Base-by-base conservation (phyloP, 2,797 vertebrate genomes). In the Picus viridis region DNA sequence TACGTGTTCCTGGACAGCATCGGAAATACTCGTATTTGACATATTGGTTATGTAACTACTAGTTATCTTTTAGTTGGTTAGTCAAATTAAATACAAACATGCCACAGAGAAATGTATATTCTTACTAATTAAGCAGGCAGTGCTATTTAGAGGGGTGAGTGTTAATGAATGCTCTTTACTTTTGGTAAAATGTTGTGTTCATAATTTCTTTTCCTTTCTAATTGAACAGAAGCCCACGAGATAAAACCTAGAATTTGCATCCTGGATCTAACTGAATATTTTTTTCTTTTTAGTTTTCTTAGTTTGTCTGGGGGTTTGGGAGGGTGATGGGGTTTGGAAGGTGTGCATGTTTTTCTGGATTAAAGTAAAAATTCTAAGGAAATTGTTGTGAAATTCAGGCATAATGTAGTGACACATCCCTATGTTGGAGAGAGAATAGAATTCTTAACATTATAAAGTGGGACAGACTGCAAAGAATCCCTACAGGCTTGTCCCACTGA, bases 371-470 rank as follows among this genome's bases (percentile, higher is more conserved):
- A 56, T 30, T 34, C 32, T 41, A 78, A 57, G 11, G 3, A 86
- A 81, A 67, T 88, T 75, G 9, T 91, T 91, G 77, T 86, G 57
- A 93, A 95, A 86, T 39, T 72, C 34, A 59, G 16, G 47, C 3
- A 5, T 67, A 78, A 18, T 85, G 13, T 51, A 9, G 5, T 1
- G 2, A 26, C 64, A 30, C 5, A 22, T 16, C 3, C 5, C 9
- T 39, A 1, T 47, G 24, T 24, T 39, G 49, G 56, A 59, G n/a
- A 41, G 22, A 79, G 43, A 79, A 75, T 34, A 22, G 78, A 83
- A 62, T 74, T 74, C 24, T 91, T 41, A 89, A 64, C 12, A 72
- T 36, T 63, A 89, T 92, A 78, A 94, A 96, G 54, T n/a, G 27
- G 27, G 16, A 84, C 51, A 83, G 65, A 82, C 41, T 89, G 32